These are phyloP conservation scores for Apodemus speciosus DNA, from an alignment of 2,113 vertebrate species.

Conservation along the genomic window DNA sequence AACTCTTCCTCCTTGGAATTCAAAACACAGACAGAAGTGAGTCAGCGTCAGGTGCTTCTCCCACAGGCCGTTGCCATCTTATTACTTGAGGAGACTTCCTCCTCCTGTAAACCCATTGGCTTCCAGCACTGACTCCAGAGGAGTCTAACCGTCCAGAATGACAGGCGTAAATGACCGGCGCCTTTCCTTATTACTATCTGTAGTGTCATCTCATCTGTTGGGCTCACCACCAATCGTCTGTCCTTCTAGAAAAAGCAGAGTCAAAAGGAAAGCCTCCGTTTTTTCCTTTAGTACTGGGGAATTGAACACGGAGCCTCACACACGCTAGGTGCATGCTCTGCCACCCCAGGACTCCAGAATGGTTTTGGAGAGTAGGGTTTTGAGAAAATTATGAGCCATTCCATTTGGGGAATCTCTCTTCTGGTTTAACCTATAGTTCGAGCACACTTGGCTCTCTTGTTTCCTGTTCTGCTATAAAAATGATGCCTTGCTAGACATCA, in stretches of 20 bases:
- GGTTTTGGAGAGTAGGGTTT: not conserved
- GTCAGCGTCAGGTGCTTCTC: not conserved
- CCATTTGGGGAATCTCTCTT: not conserved
- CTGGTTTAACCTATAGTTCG: not conserved
- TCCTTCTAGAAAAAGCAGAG: not conserved
- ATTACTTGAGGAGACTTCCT: not conserved
- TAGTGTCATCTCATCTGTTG: not conserved
- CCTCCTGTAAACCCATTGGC: not conserved
- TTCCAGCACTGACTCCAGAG: not conserved
- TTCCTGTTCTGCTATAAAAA: not conserved
- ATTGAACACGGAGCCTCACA: too few relatives aligned
- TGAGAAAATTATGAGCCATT: not conserved
- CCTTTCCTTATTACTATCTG: fast-evolving
- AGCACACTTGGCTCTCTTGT: not conserved
- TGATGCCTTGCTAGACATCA: not conserved
- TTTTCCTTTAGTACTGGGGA: not conserved
- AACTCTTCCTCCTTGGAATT: not conserved
- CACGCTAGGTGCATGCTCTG: not conserved
- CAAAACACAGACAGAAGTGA: not conserved
- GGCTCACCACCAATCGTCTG: not conserved
- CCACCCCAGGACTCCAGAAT: not conserved
- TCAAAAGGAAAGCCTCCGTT: not conserved
- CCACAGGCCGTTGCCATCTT: not conserved
- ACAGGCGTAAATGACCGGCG: not conserved
- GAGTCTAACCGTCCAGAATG: not conserved